phyloP scores from a whole-genome alignment of 2,113 vertebrate species.

The Clarias macrocephalus region DNA sequence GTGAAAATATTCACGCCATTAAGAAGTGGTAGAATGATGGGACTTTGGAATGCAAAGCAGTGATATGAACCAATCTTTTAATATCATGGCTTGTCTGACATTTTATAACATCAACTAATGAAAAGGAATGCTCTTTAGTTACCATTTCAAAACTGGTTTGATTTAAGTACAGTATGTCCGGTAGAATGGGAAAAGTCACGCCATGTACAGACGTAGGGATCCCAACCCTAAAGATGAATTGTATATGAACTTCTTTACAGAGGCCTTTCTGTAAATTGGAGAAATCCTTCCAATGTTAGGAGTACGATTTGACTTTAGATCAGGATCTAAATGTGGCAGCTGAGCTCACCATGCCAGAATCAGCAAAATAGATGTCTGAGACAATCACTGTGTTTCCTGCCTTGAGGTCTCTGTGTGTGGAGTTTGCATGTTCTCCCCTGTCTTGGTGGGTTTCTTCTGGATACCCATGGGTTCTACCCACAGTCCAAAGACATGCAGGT shows the following conservation, averaged over 20 bases:
- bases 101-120: conserved; percentile 24
- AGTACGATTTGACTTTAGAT: background rate
- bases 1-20: too few relatives aligned
- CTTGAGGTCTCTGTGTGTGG: too few relatives aligned
- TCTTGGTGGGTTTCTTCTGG: too few relatives aligned
- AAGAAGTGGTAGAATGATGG: background rate
- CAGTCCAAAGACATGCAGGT: too few relatives aligned
- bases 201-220: too few relatives aligned
- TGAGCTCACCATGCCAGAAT: too few relatives aligned
- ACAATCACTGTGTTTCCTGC: too few relatives aligned
- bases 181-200: too few relatives aligned
- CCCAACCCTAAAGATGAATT: background rate
- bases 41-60: background rate
- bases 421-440: too few relatives aligned
- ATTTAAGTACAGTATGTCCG: too few relatives aligned
- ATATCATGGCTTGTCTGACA: background rate
- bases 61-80: background rate
- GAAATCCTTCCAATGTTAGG: background rate
- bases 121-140: background rate
- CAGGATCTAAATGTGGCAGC: background rate
- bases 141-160: background rate
- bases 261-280: background rate
- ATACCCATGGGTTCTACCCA: too few relatives aligned
- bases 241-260: background rate
- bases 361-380: background rate